Base-by-base conservation (phyloP, 2,113 vertebrate species). In the Spea bombifrons region DNA sequence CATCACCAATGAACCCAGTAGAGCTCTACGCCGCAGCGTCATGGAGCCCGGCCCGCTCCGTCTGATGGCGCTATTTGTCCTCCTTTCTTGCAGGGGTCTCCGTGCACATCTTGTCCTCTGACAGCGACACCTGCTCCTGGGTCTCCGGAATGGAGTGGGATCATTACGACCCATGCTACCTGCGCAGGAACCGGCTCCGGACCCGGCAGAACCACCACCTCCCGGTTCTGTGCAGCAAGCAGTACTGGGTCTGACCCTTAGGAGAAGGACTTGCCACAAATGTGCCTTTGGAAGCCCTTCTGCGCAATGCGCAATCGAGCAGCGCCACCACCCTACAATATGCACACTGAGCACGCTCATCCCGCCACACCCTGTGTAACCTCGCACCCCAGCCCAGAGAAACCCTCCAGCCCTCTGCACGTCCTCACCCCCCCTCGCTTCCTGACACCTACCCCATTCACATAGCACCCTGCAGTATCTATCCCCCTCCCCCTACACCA, bases 151-250 rank as follows among this genome's bases (percentile, higher is more conserved):
- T 94, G 82, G 93, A 94, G 83, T 94, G 93, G 93, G 92, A 94
- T 81, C 93, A 93, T 71, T 94, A 94, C 0, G 92, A 94, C 85
- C 93, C 92, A 0, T 89, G 89, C 77, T 94, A 93, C 16, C 90
- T 92, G 83, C 89, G 84, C 44, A 88, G 90, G 80, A 92, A 90
- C 45, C 86, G 88, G 67, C 69, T 92, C 4, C 83, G 84, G 57
- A 46, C 30, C 46, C 8, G 67, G 5, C 89, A 87, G 78, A 82
- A 83, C 57, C 89, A 84, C 44, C 73, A 76, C 4, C 73, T 84
- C 63, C 89, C 91, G 5, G 77, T 83, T 4, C 75, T 88, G 17
- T 87, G 90, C 81, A 84, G 81, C 57, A 92, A 86, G 73, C 80
- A 84, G 7, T 94, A 94, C 85, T 93, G 93, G 93, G 91, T 94